Evolutionary conservation across 1,140 invertebrate species (phyloP).

Genomic region (Saxidomus purpurata): DNA sequence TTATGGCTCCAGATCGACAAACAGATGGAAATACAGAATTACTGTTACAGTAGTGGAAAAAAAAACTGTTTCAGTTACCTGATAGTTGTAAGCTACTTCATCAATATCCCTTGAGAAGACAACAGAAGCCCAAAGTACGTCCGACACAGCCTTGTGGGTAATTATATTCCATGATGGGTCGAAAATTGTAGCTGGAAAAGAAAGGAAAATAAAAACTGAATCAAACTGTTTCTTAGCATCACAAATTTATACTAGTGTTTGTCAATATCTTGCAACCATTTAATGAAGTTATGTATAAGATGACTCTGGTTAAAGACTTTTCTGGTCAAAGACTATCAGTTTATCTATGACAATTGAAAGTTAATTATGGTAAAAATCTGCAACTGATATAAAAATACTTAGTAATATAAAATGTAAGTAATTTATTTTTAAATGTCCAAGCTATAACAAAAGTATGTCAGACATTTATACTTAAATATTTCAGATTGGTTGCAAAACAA

Average conservation of each 20-base stretch:
- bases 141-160: not conserved
- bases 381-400: too few relatives aligned
- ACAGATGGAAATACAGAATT: too few relatives aligned
- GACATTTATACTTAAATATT: too few relatives aligned
- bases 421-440: too few relatives aligned
- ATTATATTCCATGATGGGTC: not conserved
- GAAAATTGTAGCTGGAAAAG: not conserved
- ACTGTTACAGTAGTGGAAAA: too few relatives aligned
- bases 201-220: not conserved
- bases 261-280: not conserved
- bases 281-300: not conserved
- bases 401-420: too few relatives aligned
- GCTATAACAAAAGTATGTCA: too few relatives aligned
- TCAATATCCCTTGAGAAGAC: not conserved
- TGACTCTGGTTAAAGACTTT: not conserved
- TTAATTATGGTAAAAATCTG: too few relatives aligned
- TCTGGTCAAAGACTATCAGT: not conserved
- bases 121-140: not conserved
- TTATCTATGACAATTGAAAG: too few relatives aligned
- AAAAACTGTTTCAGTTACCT: too few relatives aligned
- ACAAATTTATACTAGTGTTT: not conserved
- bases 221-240: not conserved
- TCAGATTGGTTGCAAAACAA: too few relatives aligned
- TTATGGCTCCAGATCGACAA: too few relatives aligned
- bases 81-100: not conserved